Conservation (phyloP, 2,797 vertebrate species). For the Cyclopterus lumpus region DNA sequence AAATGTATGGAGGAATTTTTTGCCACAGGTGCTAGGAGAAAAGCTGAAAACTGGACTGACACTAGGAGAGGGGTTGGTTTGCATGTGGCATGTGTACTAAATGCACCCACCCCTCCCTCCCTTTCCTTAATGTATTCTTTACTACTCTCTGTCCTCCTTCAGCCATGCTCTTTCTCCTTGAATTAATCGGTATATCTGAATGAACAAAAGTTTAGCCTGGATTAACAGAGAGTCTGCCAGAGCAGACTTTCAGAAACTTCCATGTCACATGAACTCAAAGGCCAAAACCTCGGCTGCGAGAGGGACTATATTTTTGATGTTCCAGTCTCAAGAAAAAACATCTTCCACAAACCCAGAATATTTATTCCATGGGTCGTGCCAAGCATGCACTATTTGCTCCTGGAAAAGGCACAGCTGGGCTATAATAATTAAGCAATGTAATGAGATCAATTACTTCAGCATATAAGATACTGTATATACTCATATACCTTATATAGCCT, state of each 20-base stretch:
- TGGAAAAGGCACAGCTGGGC: not conserved
- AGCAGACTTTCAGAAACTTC: not conserved
- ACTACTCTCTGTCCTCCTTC: slow-evolving; percentile 16
- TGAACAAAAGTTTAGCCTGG: slow-evolving; percentile 30
- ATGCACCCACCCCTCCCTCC: not conserved
- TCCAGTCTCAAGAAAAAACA: not conserved
- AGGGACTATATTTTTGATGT: not conserved
- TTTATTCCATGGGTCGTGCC: not conserved
- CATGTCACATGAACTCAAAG: slow-evolving; percentile 11
- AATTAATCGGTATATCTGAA: slow-evolving; percentile 16
- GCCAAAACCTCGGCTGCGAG: slow-evolving; percentile 2
- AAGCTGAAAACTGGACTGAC: not conserved
- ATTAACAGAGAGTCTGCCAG: slow-evolving; percentile 23
- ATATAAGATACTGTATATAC: not conserved
- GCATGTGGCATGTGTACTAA: slow-evolving; percentile 3
- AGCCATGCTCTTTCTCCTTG: slow-evolving; percentile 20
- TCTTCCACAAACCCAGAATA: not conserved
- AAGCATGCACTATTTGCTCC: not conserved
- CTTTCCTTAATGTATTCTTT: slow-evolving; percentile 26
- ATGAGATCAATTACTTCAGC: not conserved
- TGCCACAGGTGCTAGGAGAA: not conserved
- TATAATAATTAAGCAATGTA: not conserved
- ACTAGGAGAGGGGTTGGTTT: not conserved
- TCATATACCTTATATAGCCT: not conserved
- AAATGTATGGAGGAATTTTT: not conserved